Evolutionary conservation across 2,113 vertebrate genomes (phyloP).

Genomic region (Thymallus thymallus): DNA sequence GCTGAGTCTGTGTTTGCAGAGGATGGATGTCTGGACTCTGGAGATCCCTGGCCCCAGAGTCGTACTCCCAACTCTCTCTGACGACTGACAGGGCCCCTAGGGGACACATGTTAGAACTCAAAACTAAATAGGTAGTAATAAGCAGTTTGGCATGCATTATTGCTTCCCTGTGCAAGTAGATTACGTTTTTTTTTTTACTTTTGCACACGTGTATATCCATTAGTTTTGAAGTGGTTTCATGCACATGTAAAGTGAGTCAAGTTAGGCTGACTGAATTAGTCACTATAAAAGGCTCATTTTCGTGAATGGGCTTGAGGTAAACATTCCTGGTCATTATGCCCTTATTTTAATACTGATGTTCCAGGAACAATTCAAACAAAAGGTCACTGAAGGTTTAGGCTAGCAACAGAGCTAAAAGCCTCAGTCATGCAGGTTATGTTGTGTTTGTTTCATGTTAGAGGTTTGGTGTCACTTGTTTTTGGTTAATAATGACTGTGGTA

Average conservation of each 20-base stretch:
- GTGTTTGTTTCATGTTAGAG: too few species aligned
- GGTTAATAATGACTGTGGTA: neutral
- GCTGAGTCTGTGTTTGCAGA: slow-evolving; percentile 65
- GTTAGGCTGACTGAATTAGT: neutral
- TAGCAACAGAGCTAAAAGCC: neutral
- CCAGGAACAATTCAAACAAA: neutral
- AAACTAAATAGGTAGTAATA: neutral
- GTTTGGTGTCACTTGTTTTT: neutral
- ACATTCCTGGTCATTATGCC: neutral
- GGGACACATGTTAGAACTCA: slow-evolving; percentile 26
- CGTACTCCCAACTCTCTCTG: slow-evolving; percentile 80
- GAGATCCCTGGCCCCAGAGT: slow-evolving; percentile 78
- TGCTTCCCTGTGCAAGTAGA: too few species aligned
- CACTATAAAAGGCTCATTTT: neutral
- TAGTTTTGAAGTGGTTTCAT: too few species aligned
- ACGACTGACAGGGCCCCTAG: slow-evolving; percentile 73
- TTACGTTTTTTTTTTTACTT: too few species aligned
- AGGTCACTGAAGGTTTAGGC: neutral
- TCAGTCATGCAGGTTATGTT: neutral
- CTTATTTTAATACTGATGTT: neutral
- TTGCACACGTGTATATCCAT: too few species aligned
- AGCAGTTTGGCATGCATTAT: neutral
- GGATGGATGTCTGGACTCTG: slow-evolving; percentile 73
- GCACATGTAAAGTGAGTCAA: too few species aligned
- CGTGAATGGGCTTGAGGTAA: neutral